Conservation (phyloP, 2,797 vertebrate genomes). For the Darevskia mixta region DNA sequence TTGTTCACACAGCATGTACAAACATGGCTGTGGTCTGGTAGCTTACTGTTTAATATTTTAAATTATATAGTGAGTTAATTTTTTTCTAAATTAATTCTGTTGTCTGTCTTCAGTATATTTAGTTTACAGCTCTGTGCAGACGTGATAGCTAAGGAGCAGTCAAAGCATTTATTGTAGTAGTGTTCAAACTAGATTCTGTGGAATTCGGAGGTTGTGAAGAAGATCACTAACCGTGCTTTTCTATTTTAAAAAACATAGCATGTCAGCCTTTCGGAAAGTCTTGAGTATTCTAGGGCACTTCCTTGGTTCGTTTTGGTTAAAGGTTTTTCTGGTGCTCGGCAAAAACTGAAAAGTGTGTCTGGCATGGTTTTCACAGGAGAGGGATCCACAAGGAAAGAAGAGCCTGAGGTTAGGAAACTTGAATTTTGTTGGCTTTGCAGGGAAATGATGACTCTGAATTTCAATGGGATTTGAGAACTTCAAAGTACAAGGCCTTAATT, state of each 20-base stretch:
- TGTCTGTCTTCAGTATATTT: not conserved
- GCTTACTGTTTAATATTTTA: not conserved
- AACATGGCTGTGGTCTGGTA: conserved; percentile 2
- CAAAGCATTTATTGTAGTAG: not conserved
- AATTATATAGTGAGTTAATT: not conserved
- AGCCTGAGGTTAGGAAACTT: not conserved
- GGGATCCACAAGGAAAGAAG: not conserved
- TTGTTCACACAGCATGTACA: conserved; percentile 7
- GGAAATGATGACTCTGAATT: not conserved
- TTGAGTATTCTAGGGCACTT: not conserved
- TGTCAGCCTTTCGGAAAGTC: not conserved
- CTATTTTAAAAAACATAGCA: not conserved
- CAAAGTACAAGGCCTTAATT: not conserved
- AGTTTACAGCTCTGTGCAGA: not conserved
- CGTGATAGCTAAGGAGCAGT: not conserved
- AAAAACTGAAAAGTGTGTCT: not conserved
- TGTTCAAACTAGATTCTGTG: not conserved
- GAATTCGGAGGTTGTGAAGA: not conserved
- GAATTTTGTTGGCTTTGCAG: not conserved
- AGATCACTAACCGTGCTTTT: not conserved
- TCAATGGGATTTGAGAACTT: not conserved
- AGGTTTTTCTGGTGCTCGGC: not conserved
- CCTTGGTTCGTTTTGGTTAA: not conserved
- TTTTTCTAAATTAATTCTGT: not conserved
- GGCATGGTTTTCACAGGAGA: not conserved